Percentiles rank a stretch among this genome's conserved stretches.
These are phyloP conservation scores for Vesta saturnalis DNA, from an alignment of 2,888 invertebrate genomes.

Conservation along the genomic window DNA sequence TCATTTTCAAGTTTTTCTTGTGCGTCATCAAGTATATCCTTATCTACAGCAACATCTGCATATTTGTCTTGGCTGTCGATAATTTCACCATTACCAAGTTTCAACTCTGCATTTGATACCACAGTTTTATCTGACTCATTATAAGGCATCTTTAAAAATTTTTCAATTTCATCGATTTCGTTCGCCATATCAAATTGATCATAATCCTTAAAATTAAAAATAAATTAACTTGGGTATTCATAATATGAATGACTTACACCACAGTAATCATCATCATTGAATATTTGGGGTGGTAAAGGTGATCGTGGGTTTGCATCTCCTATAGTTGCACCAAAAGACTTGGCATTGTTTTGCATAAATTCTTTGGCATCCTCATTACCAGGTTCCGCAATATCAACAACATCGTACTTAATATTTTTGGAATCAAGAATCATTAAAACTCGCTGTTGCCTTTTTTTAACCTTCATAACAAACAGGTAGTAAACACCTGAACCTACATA, in stretches of 20 bases:
- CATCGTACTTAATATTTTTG: conserved; percentile 87
- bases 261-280: conserved; percentile 91
- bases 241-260: conserved; percentile 73
- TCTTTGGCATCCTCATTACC: conserved; percentile 88
- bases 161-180: conserved; percentile 89
- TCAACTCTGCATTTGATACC: conserved; percentile 63
- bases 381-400: conserved; percentile 95
- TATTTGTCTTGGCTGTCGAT: conserved; percentile 44
- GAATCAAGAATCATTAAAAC: conserved; percentile 94
- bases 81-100: conserved; percentile 54
- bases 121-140: conserved; percentile 64
- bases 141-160: conserved; percentile 81
- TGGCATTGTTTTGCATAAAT: conserved; percentile 91
- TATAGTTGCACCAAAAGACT: conserved; percentile 77
- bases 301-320: conserved; percentile 79
- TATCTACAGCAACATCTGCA: conserved; percentile 28
- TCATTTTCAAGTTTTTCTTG: conserved; percentile 40
- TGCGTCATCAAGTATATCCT: conserved; percentile 16
- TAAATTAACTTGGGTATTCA: not conserved
- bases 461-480: conserved; percentile 66
- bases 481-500: conserved; percentile 17
- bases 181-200: conserved; percentile 92
- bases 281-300: conserved; percentile 93
- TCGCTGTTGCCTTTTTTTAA: conserved; percentile 94
- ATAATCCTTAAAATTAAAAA: conserved; percentile 76